Percentiles rank a stretch among this genome's conserved stretches.
phyloP scores from a whole-genome alignment of 2,113 vertebrate species.

The Passer montanus region DNA sequence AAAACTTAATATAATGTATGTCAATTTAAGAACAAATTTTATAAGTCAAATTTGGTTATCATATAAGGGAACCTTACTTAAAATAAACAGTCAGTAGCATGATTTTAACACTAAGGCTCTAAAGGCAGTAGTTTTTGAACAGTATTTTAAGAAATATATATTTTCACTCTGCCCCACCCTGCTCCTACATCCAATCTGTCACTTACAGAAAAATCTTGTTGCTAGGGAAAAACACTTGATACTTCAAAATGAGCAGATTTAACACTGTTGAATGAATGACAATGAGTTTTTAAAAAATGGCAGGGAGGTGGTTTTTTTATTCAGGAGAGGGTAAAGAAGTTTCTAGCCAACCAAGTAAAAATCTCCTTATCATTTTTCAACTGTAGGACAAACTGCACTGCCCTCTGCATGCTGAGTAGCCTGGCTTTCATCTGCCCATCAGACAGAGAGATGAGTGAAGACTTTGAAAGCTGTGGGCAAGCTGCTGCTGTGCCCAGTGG shows the following conservation, averaged over 20 bases:
- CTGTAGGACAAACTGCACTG: slow-evolving; percentile 35
- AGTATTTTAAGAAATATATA: neutral
- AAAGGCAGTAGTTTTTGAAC: neutral
- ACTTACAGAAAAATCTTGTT: slow-evolving; percentile 35
- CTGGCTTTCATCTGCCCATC: slow-evolving; percentile 27
- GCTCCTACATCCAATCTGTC: slow-evolving; percentile 24
- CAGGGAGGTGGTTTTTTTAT: neutral
- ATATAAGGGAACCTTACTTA: neutral
- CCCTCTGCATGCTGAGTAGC: slow-evolving; percentile 52
- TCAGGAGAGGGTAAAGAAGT: slow-evolving; percentile 20
- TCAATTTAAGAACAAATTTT: neutral
- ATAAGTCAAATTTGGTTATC: neutral
- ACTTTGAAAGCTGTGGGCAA: neutral
- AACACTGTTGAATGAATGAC: neutral
- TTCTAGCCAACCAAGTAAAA: slow-evolving; percentile 19
- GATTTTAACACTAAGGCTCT: neutral
- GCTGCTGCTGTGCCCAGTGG: neutral
- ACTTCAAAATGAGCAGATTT: slow-evolving; percentile 19
- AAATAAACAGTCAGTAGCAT: neutral
- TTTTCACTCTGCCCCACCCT: slow-evolving; percentile 64
- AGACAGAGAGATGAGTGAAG: neutral
- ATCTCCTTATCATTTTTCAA: slow-evolving; percentile 48
- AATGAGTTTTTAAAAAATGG: neutral
- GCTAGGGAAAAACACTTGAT: slow-evolving; percentile 8
- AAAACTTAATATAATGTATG: neutral